Base-by-base conservation (phyloP, 2,888 invertebrate genomes). In the Apomyelois bistriatella region DNA sequence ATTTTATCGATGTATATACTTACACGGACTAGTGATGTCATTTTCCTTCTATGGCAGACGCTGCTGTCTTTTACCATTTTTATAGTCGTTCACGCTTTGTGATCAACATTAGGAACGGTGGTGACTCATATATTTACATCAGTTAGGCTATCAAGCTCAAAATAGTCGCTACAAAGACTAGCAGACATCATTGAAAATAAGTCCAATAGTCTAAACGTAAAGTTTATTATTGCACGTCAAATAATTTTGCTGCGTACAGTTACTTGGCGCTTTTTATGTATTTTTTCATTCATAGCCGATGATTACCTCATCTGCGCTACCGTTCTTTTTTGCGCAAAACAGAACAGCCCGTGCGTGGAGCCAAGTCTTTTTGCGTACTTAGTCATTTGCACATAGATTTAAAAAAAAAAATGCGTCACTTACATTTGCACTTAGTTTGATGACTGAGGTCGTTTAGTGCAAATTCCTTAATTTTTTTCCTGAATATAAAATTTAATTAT, bases 291-390 rank as follows among this genome's bases (percentile, higher is more conserved):
- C 78, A 83, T 75, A 75, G 69, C 54, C 57, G 61, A 50, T 60
- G 79, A 79, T 84, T 84, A 79, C 80, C 74, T 86, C 86, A 86
- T 74, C 78, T 58, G 50, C 42, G 64, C 71, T 75, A 73, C 75
- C 65, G 71, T 72, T 76, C 62, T 58, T 69, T 77, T 77, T 72
- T 72, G 67, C 65, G 61, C 57, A 62, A 67, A 56, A 50, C 58
- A 22, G 13, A 9, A 35, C 51, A 22, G 47, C 17, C 12, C 22
- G 22, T 22, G 22, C 55, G 42, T 54, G 36, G 57, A 50, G 50
- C 61, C 68, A 62, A 65, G 63, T 65, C 54, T 57, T 63, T 65
- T 66, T 52, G 62, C 66, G 32, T 32, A 9, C n/a, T 68, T 68
- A 62, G 65, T 72, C 55, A 64, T 66, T 70, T 60, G 58, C 67